Evolutionary conservation across 2,113 vertebrate species (phyloP).

Genomic region (Shinisaurus crocodilurus): DNA sequence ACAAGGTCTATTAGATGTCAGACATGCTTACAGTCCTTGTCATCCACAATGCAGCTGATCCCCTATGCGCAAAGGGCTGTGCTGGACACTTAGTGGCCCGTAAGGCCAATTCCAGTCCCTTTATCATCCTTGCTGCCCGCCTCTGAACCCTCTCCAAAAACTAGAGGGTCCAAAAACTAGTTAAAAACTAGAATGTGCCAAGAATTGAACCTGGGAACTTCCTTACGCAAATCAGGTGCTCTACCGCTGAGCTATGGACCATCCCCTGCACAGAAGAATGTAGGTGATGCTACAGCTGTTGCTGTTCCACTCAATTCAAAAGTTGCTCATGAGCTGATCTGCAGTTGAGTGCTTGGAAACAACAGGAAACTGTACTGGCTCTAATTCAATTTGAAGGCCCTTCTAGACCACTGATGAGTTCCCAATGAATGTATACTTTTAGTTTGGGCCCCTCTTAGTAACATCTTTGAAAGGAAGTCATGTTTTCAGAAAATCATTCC

Average conservation of each 20-base stretch:
- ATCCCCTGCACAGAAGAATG: background rate
- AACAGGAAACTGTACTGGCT: background rate
- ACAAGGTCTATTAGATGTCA: background rate
- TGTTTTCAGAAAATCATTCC: conserved; percentile 35
- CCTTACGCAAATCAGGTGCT: background rate
- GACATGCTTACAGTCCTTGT: no score
- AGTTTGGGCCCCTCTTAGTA: background rate
- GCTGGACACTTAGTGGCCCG: no score
- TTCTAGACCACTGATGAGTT: background rate
- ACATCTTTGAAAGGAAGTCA: background rate
- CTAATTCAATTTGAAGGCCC: background rate
- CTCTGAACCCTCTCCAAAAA: no score
- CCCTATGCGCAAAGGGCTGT: no score
- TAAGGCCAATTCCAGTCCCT: no score
- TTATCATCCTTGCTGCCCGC: no score
- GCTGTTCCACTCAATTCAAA: background rate
- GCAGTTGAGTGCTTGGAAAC: background rate
- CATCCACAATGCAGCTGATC: no score
- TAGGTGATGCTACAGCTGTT: background rate
- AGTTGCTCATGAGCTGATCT: background rate
- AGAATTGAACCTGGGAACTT: background rate
- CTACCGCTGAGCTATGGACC: background rate
- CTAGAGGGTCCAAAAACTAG: no score
- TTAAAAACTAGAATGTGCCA: background rate
- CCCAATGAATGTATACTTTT: background rate